These are phyloP conservation scores for Spodoptera litura DNA, from an alignment of 1,140 invertebrate genomes.

Conservation along the genomic window DNA sequence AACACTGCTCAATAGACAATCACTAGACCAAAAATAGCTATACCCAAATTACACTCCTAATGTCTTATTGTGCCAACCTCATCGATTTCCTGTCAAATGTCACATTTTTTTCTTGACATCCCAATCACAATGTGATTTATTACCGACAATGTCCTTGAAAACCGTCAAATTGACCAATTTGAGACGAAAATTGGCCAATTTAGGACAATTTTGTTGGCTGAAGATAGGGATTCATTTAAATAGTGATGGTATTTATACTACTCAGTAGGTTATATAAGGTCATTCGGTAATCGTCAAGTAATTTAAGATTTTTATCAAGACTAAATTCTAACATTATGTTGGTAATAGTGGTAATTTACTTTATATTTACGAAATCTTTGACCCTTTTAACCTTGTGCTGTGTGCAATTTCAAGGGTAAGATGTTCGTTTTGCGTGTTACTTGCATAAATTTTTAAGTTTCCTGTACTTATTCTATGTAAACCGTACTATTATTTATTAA, in stretches of 20 bases:
- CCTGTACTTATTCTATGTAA: no score
- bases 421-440: neutral
- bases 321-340: slow-evolving; percentile 25
- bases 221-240: slow-evolving; percentile 55
- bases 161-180: slow-evolving; percentile 62
- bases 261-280: neutral
- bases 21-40: neutral
- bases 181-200: slow-evolving; percentile 60
- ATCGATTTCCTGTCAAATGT: slow-evolving; percentile 54
- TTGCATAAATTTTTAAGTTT: neutral
- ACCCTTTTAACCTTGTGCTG: no score
- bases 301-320: slow-evolving; percentile 18
- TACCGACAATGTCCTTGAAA: slow-evolving; percentile 51
- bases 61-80: slow-evolving; percentile 20
- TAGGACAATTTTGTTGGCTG: slow-evolving; percentile 29
- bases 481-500: no score
- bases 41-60: neutral
- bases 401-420: neutral
- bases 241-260: slow-evolving; percentile 47
- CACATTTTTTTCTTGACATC: slow-evolving; percentile 24
- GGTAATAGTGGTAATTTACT: slow-evolving; percentile 26
- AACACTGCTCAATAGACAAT: no score
- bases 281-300: slow-evolving; percentile 6
- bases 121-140: slow-evolving; percentile 54
- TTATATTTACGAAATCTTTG: neutral